These are phyloP conservation scores for Haliclona indistincta DNA, from an alignment of 37 sponge, comb jelly and placozoan species.

Conservation along the genomic window DNA sequence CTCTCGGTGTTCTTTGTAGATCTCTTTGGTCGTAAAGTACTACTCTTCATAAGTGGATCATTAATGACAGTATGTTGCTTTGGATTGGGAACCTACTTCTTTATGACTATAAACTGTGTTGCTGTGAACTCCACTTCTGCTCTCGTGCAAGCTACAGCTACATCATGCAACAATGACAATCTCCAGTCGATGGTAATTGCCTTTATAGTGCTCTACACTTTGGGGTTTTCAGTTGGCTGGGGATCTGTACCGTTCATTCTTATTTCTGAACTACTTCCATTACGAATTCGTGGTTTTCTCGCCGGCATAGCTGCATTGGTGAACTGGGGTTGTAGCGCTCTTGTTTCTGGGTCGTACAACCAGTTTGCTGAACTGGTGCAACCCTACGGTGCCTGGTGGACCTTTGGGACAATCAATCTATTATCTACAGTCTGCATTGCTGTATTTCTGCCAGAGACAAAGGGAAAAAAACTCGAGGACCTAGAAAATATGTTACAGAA, in stretches of 20 bases:
- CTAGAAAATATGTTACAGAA: too few relatives aligned
- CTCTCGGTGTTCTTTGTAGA: constrained; percentile 51
- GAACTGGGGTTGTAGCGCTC: constrained; percentile 67
- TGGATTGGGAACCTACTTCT: too few relatives aligned
- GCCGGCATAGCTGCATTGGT: constrained; percentile 57
- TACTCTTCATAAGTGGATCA: constrained; percentile 50
- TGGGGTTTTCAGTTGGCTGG: constrained; percentile 78
- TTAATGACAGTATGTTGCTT: constrained; percentile 8
- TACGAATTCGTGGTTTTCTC: constrained; percentile 52
- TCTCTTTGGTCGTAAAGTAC: constrained; percentile 47
- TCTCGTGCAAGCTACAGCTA: too few relatives aligned
- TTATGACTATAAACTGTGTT: too few relatives aligned
- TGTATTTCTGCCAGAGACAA: constrained; percentile 87
- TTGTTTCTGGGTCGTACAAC: constrained; percentile 50
- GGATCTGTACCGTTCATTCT: constrained; percentile 84
- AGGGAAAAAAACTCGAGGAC: constrained; percentile 77
- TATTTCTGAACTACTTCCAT: constrained; percentile 80
- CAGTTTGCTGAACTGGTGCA: not conserved
- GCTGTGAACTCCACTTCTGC: too few relatives aligned
- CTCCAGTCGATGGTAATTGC: too few relatives aligned
- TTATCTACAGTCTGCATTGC: constrained; percentile 63
- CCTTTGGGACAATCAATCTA: constrained; percentile 52
- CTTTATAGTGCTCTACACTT: constrained; percentile 29
- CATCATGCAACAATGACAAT: too few relatives aligned
- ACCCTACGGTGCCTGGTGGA: constrained; percentile 53